Percentiles rank a stretch among this genome's conserved stretches.
phyloP scores from a whole-genome alignment of 1,140 invertebrate genomes.

The Cydia splendana region DNA sequence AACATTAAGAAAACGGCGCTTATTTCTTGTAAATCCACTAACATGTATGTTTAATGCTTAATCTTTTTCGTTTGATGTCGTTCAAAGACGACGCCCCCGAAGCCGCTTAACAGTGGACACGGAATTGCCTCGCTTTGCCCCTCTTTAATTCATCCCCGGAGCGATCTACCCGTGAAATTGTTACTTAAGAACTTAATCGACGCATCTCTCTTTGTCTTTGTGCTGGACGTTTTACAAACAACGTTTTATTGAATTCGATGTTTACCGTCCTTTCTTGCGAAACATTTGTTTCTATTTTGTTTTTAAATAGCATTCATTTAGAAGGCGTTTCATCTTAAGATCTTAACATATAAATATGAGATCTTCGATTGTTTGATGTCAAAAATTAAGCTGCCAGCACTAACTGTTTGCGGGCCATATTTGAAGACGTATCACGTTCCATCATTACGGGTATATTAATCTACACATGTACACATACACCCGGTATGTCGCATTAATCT shows the following conservation, averaged over 20 bases:
- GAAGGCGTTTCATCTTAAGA: conserved; percentile 12
- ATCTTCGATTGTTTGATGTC: conserved; percentile 19
- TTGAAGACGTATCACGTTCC: conserved; percentile 28
- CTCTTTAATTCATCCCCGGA: conserved; percentile 59
- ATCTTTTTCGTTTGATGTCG: conserved; percentile 66
- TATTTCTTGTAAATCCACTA: conserved; percentile 47
- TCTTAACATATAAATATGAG: conserved; percentile 3
- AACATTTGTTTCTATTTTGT: conserved; percentile 30
- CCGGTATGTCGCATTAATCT: conserved; percentile 48
- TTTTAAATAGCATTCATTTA: conserved; percentile 24
- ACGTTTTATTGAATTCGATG: conserved; percentile 33
- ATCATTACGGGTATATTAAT: conserved; percentile 38
- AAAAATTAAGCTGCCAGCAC: neutral
- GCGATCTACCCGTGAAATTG: conserved; percentile 61
- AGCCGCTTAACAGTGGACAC: conserved; percentile 55
- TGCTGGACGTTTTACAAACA: conserved; percentile 42
- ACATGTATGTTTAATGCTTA: conserved; percentile 73
- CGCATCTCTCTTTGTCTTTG: conserved; percentile 44
- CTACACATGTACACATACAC: conserved; percentile 35
- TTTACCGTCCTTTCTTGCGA: conserved; percentile 31
- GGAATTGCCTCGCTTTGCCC: conserved; percentile 45
- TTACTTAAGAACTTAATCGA: conserved; percentile 52
- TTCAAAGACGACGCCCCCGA: conserved; percentile 52
- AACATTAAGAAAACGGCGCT: conserved; percentile 69
- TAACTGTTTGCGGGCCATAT: neutral